phyloP scores from a whole-genome alignment of 1,140 invertebrate species.

The Melanaphis sacchari region DNA sequence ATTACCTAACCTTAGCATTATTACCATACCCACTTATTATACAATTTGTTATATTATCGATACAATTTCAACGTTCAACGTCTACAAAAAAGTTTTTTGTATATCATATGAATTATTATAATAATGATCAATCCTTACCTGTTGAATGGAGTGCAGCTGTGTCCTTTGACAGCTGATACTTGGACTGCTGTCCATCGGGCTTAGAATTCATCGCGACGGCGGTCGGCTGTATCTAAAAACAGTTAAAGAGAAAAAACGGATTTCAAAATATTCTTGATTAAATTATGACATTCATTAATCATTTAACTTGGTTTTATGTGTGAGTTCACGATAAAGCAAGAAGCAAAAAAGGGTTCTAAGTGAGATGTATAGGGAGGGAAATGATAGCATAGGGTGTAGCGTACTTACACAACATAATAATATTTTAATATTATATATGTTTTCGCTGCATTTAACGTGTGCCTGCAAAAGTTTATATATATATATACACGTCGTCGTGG shows the following conservation, averaged over 20 bases:
- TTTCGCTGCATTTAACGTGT: not conserved
- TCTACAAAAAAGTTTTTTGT: not conserved
- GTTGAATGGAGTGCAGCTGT: not conserved
- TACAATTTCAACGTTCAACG: not conserved
- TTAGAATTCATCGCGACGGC: constrained; percentile 35
- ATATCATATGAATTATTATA: not conserved
- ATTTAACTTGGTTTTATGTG: not conserved
- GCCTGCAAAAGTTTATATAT: not conserved
- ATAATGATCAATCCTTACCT: constrained; percentile 9
- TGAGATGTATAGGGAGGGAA: no score
- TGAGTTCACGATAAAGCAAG: not conserved
- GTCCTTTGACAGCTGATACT: constrained; percentile 39
- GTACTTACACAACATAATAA: not conserved
- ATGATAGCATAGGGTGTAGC: not conserved
- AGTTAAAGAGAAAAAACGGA: not conserved
- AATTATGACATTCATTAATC: not conserved
- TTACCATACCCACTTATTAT: not conserved
- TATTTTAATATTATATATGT: not conserved
- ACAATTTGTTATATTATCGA: not conserved
- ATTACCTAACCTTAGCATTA: not conserved
- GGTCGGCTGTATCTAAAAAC: not conserved
- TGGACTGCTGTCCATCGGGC: constrained; percentile 33
- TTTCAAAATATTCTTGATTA: not conserved
- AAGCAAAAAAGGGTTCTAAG: not conserved
- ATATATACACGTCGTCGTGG: not conserved